These are phyloP conservation scores for Trypoxylon attenuatum DNA, from an alignment of 2,888 invertebrate species.

Conservation along the genomic window DNA sequence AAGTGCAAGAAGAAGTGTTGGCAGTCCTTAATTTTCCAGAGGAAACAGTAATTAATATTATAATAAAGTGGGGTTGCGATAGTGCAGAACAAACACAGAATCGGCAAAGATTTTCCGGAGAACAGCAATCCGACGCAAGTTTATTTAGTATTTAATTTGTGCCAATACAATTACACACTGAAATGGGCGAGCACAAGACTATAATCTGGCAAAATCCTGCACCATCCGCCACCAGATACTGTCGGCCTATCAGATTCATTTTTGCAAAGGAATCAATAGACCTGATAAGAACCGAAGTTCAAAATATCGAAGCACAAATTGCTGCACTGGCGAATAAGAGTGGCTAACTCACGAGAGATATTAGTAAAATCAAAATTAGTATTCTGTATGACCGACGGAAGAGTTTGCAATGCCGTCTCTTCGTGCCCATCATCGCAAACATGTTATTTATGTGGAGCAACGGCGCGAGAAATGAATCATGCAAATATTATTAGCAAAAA, in stretches of 20 bases:
- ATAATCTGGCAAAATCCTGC: slow-evolving; percentile 14
- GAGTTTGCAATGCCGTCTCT: slow-evolving; percentile 23
- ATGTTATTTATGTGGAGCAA: slow-evolving; percentile 15
- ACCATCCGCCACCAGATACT: slow-evolving; percentile 15
- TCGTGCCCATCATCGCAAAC: background rate
- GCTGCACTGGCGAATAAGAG: background rate
- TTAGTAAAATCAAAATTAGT: background rate
- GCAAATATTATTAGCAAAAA: background rate
- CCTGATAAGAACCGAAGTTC: background rate
- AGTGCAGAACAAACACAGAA: slow-evolving; percentile 7
- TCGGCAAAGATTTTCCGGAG: slow-evolving; percentile 6
- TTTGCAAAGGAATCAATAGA: background rate
- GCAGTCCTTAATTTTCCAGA: background rate
- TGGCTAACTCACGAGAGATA: background rate
- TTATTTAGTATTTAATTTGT: slow-evolving; percentile 6
- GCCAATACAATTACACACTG: background rate
- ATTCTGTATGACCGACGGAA: slow-evolving; percentile 19
- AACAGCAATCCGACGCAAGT: slow-evolving; percentile 4
- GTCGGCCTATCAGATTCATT: slow-evolving; percentile 31
- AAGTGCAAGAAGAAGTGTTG: background rate
- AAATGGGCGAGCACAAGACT: background rate
- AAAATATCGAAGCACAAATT: background rate
- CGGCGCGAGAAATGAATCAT: slow-evolving; percentile 16
- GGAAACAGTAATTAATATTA: background rate
- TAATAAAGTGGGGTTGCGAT: slow-evolving; percentile 10